Conservation (phyloP, 1,140 invertebrate species). For the Sycobia sp. region DNA sequence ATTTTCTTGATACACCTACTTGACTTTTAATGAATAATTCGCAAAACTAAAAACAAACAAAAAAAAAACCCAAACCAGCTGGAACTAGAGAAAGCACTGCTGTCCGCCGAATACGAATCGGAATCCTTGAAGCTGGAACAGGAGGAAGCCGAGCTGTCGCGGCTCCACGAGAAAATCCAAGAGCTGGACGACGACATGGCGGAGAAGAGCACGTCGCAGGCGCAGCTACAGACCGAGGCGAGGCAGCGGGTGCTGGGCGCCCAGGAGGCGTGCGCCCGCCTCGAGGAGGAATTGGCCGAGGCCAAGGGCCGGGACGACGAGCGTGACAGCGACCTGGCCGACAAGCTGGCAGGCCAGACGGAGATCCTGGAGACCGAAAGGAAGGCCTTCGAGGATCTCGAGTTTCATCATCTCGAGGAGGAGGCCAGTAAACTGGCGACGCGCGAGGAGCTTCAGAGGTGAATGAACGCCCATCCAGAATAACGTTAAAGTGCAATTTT, state of each 20-base stretch:
- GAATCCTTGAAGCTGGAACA: constrained; percentile 72
- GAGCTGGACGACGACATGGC: constrained; percentile 64
- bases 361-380: constrained; percentile 74
- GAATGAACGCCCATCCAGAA: constrained; percentile 42
- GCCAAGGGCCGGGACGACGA: constrained; percentile 40
- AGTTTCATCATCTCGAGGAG: constrained; percentile 92
- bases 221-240: constrained; percentile 57
- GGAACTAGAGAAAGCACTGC: constrained; percentile 81
- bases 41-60: no score
- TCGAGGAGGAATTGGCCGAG: constrained; percentile 52
- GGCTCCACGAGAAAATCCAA: constrained; percentile 67
- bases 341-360: constrained; percentile 59
- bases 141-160: constrained; percentile 73
- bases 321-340: constrained; percentile 42
- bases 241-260: constrained; percentile 48
- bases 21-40: no score
- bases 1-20: no score
- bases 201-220: constrained; percentile 53
- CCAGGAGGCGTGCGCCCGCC: constrained; percentile 57
- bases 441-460: constrained; percentile 81
- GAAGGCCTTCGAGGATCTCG: constrained; percentile 88
- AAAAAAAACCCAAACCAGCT: constrained; percentile 70
- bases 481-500: no score
- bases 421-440: constrained; percentile 82
- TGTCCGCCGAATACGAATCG: constrained; percentile 80